phyloP scores from a whole-genome alignment of 1,140 invertebrate genomes.

The Drosophila jambulina region DNA sequence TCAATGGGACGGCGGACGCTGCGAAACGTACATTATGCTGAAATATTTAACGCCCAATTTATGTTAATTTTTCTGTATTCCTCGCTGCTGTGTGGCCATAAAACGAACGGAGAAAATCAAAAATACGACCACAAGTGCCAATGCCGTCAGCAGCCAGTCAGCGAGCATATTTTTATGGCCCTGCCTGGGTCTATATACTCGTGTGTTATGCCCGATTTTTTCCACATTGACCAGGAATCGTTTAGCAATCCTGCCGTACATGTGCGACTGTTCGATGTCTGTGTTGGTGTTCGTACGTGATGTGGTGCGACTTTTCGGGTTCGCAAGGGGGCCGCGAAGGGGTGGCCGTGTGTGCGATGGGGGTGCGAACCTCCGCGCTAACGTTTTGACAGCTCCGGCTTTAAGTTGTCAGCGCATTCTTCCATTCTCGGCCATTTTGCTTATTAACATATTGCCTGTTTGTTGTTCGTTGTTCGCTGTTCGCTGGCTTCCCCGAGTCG shows the following conservation, averaged over 20 bases:
- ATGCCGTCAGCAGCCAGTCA: constrained; percentile 25
- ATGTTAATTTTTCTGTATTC: constrained; percentile 62
- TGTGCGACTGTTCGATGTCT: constrained; percentile 27
- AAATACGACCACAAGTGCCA: constrained; percentile 29
- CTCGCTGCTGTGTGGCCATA: constrained; percentile 38
- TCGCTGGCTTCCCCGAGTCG: constrained; percentile 55
- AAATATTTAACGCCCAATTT: constrained; percentile 75
- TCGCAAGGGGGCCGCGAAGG: constrained; percentile 33
- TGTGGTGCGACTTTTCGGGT: constrained; percentile 63
- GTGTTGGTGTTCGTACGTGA: constrained; percentile 58
- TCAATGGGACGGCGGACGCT: constrained; percentile 18
- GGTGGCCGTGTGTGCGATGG: neutral
- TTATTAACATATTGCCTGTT: constrained; percentile 75
- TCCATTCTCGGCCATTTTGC: constrained; percentile 53
- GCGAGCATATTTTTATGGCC: constrained; percentile 65
- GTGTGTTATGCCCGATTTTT: constrained; percentile 69
- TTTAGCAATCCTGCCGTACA: constrained; percentile 50
- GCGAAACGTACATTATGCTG: constrained; percentile 28
- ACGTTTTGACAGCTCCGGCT: constrained; percentile 76
- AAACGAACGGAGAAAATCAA: constrained; percentile 42
- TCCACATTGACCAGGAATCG: constrained; percentile 70
- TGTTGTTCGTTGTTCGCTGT: constrained; percentile 52
- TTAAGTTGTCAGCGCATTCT: constrained; percentile 80
- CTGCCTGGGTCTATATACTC: constrained; percentile 37
- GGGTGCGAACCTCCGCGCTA: constrained; percentile 45